Base-by-base conservation (phyloP, 2,113 vertebrate species). In the Pithys albifrons region DNA sequence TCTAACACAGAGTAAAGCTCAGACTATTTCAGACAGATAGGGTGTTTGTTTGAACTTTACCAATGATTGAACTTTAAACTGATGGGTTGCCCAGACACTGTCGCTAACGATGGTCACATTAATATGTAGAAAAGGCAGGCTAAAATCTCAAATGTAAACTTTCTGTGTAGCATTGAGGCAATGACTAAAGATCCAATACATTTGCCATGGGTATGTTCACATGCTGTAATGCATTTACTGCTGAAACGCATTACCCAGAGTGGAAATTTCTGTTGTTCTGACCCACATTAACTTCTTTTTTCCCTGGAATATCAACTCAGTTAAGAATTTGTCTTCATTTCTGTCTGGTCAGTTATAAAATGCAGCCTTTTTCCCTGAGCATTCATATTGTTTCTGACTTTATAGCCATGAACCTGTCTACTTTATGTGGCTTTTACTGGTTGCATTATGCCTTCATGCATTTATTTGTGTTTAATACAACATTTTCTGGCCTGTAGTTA, bases 401-500 rank as follows among this genome's bases (percentile, higher is more conserved):
- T 57, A 67, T 24, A 85, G 14, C 39, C 39, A 46, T 20, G 20
- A 73, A 80, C 55, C 39, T 87, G 39, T 71, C 76, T 72, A 43
- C 7, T 85, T 88, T 79, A 83, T 29, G 37, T 45, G 54, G 39
- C 31, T 83, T 65, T 55, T 76, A 15, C 48, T 83, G 22, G 19
- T 67, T 87, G 28, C 37, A 72, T 45, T 46, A 62, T 87, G 69
- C 49, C 62, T 79, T 65, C 22, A 25, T 1, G 1, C 48, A 23
- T 93, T 85, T 80, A 64, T 86, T 92, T 65, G 31, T 37, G 57
- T 37, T 62, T 86, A 91, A 66, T 54, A 87, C 10, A 78, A n/a
- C 12, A 1, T 67, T 89, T 88, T 93, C 90, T 93, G 49, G 85
- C 95, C 45, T 84, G 24, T 80, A 78, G 67, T 91, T 97, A 85